Percentiles rank a stretch among this genome's conserved stretches.
These are phyloP conservation scores for Heliocidaris tuberculata DNA, from an alignment of 35 echinoderm and acorn worm genomes.

Conservation along the genomic window DNA sequence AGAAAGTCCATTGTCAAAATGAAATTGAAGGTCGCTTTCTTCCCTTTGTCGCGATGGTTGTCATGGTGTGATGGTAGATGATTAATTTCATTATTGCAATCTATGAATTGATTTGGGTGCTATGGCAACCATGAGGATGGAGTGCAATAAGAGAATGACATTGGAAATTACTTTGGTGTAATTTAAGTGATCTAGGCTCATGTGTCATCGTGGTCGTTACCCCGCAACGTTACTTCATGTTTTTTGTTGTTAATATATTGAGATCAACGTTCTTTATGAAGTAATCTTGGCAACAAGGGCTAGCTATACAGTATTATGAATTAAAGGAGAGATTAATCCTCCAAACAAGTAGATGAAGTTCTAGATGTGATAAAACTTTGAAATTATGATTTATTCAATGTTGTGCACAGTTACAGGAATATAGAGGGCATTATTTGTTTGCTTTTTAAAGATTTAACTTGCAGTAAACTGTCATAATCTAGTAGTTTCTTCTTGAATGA, in stretches of 20 bases:
- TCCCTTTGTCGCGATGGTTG: not conserved
- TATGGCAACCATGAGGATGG: not conserved
- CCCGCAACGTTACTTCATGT: no score
- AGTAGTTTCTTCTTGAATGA: not conserved
- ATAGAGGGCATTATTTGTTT: no score
- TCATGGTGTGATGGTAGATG: not conserved
- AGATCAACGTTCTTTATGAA: no score
- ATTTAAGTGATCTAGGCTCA: not conserved
- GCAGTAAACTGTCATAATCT: not conserved
- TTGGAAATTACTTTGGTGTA: not conserved
- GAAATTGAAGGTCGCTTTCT: not conserved
- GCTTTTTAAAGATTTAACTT: not conserved
- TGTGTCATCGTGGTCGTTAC: no score
- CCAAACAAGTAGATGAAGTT: no score
- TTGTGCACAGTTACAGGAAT: no score
- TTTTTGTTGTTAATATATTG: no score
- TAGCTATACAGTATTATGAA: no score
- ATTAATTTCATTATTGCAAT: not conserved
- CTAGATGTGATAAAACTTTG: no score
- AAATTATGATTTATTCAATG: no score
- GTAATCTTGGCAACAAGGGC: no score
- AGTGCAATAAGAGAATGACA: not conserved
- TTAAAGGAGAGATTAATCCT: no score
- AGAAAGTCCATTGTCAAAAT: not conserved
- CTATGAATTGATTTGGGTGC: not conserved